Evolutionary conservation across 2,797 vertebrate genomes (phyloP), one percentile per base, ranked within the genome.

Genomic region (Vireo griseus): DNA sequence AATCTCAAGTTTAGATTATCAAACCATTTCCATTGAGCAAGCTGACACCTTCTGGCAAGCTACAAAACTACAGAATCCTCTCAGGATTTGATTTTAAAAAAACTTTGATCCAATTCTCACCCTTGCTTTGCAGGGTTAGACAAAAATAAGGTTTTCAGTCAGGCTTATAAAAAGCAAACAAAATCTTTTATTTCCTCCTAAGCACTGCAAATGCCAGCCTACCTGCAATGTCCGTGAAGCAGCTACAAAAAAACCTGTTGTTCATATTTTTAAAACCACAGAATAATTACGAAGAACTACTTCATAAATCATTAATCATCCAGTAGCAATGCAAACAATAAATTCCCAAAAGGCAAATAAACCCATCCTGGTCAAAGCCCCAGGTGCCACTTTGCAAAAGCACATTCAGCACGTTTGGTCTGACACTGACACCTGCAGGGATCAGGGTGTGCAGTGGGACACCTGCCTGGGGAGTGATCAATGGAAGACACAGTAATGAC

Each of bases 21-120:
- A 71, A 88, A 71, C 37, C 7, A 61, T 92, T 97, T 86, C 69
- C 74, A 76, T 5, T 89, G 93, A 95, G 83, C 58, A 86, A 95
- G 9, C 31, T 94, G 94, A 96, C 96, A 96, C 82, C 90, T 94
- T 88, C 96, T 95, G 95, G 88, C 65, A 90, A 94, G 65, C 16
- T 31, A 40, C 25, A 92, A 69, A 93, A 92, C 81, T 94, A 72
- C 88, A 94, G 61, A 94, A 61, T n/a, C 26, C 44, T 94, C 65
- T 40, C 17, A 47, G 28, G 17, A 63, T 52, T 25, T 68, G 19
- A 31, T 68, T 52, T 63, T 2, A 4, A 9, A 58, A 75, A 77
- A 40, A 71, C 47, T 79, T 75, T 33, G 54, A 78, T n/a, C 62
- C 37, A 22, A 44, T 88, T 31, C 67, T 81, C 52, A 51, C 9